phyloP scores from a whole-genome alignment of 2,797 vertebrate genomes.

The Pseudochirops cupreus region DNA sequence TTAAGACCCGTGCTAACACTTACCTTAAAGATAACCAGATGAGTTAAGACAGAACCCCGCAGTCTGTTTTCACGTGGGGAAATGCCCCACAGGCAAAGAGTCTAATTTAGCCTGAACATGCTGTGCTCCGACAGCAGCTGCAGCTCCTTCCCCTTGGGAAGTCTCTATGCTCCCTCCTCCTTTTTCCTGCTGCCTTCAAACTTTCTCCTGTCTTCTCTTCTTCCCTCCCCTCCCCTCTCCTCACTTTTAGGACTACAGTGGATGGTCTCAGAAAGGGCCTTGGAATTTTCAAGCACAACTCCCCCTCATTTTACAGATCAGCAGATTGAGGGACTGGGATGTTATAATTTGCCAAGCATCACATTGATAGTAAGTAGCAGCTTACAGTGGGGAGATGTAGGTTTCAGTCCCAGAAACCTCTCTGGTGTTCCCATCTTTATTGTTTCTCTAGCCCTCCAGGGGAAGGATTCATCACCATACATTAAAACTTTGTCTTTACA shows the following conservation, averaged over 20 bases:
- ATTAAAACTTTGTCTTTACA: neutral
- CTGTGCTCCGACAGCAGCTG: neutral
- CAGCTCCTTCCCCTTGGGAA: neutral
- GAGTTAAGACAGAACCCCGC: neutral
- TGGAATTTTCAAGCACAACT: neutral
- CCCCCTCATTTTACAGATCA: neutral
- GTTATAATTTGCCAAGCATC: neutral
- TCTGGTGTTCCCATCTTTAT: neutral
- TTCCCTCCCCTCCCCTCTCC: neutral
- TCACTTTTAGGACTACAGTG: neutral
- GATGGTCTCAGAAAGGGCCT: neutral
- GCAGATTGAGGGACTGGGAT: neutral
- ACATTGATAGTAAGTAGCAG: neutral
- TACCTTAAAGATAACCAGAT: neutral
- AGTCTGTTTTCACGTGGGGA: neutral
- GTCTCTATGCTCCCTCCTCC: neutral
- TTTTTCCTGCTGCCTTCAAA: neutral
- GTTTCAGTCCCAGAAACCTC: neutral
- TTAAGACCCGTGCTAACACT: neutral
- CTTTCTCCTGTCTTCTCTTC: neutral
- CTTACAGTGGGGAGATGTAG: neutral
- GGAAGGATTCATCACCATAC: neutral
- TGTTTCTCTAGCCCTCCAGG: neutral
- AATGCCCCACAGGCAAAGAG: neutral
- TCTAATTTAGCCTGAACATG: slow-evolving; percentile 5